These are phyloP conservation scores for Ciconia boyciana DNA, from an alignment of 2,113 vertebrate species.

Conservation along the genomic window DNA sequence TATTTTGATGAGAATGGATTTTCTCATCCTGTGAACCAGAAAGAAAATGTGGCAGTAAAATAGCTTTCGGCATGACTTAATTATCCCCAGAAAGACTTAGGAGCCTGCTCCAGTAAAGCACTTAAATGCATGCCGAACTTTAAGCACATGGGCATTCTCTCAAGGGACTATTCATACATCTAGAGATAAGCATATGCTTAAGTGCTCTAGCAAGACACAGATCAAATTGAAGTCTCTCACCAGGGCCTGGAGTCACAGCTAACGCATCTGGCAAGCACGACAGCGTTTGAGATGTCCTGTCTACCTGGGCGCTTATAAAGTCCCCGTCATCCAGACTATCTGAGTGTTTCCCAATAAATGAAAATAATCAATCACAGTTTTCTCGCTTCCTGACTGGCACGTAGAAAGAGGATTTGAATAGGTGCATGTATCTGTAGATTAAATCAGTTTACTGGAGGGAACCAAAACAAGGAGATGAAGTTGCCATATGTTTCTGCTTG, in stretches of 20 bases:
- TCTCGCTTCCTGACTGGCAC: neutral
- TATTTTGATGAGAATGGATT: constrained; percentile 70
- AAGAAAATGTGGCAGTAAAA: constrained; percentile 59
- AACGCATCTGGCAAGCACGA: neutral
- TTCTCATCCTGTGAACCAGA: constrained; percentile 70
- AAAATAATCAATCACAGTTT: neutral
- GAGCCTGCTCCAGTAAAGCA: constrained; percentile 45
- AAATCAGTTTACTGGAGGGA: constrained; percentile 21
- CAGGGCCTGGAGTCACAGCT: neutral
- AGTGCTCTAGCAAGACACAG: constrained; percentile 13
- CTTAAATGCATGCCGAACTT: constrained; percentile 27
- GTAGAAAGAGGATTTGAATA: neutral
- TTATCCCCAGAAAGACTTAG: constrained; percentile 54
- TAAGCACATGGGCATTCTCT: constrained; percentile 22
- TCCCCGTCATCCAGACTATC: neutral
- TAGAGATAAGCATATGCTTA: constrained; percentile 56
- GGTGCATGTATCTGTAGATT: neutral
- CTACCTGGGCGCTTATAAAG: neutral
- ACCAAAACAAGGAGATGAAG: constrained; percentile 10
- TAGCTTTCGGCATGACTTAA: constrained; percentile 50
- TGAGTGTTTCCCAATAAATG: neutral
- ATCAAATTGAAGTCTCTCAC: constrained; percentile 21
- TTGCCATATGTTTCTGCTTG: constrained; percentile 40
- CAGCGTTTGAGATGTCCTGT: neutral
- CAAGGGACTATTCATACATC: constrained; percentile 29